Conservation (phyloP, 2,888 invertebrate species). For the Eugnorisma glareosa region DNA sequence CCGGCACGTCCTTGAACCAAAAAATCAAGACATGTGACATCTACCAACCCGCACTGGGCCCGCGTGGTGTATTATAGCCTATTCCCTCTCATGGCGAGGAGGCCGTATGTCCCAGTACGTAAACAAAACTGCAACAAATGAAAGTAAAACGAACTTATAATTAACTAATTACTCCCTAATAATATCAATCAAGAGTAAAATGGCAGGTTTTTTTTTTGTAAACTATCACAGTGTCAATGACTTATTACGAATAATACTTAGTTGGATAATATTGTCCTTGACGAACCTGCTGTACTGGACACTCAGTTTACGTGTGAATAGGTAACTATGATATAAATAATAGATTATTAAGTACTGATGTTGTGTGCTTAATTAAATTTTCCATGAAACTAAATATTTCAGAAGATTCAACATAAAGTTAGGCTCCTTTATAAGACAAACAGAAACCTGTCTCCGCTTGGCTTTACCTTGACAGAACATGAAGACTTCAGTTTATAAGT, state of each 20-base stretch:
- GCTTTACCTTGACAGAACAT: not conserved
- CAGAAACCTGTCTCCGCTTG: not conserved
- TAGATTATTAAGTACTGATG: not conserved
- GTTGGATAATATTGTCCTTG: not conserved
- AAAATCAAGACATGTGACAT: too few species aligned
- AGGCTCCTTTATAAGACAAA: not conserved
- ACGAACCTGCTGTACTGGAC: not conserved
- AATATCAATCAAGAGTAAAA: slow-evolving; percentile 1
- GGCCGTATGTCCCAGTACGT: too few species aligned
- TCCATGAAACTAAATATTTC: not conserved
- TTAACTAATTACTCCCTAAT: not conserved
- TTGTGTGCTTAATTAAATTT: not conserved
- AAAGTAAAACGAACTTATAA: not conserved
- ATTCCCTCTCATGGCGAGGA: too few species aligned
- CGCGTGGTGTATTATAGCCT: too few species aligned
- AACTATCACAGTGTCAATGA: too few species aligned
- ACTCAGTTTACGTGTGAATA: not conserved
- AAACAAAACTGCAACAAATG: not conserved
- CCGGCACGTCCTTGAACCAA: too few species aligned
- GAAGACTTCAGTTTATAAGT: not conserved
- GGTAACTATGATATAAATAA: not conserved
- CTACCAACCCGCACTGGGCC: too few species aligned
- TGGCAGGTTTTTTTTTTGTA: not conserved
- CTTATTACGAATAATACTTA: not conserved
- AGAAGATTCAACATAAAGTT: not conserved